Base-by-base conservation (phyloP, 2,797 vertebrate genomes). In the Schizothorax lantsangensis region DNA sequence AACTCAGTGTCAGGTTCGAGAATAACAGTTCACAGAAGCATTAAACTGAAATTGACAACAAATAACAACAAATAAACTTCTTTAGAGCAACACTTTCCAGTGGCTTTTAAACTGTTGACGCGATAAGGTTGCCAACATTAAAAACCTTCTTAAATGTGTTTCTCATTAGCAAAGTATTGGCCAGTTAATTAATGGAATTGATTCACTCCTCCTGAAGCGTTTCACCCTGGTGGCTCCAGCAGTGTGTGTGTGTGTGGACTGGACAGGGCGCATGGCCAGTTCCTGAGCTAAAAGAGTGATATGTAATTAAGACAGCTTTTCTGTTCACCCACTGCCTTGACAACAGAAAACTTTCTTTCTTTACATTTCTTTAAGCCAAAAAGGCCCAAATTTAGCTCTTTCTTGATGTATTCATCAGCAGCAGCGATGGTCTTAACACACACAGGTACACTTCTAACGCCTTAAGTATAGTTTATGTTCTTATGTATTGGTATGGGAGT, bases 161-260 rank as follows among this genome's bases (percentile, higher is more conserved):
- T 52, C 80, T 81, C 64, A 81, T 81, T 81, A 81, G 80, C 59
- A 52, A 47, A 36, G 52, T 15, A 81, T 33, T 12, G 0, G 64
- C 45, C 80, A 10, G 30, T 69, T 69, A 81, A 81, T 81, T 81
- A 52, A 81, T 36, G 2, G 45, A 69, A 81, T 81, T 81, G 80
- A 81, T 81, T 69, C 14, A 81, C 36, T 52, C 43, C 30, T 81
- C 64, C 47, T 69, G 45, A 81, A 69, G 68, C 49, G 64, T 81
- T 81, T 81, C 62, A 33, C 43, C 57, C 79, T 80, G 40, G 57
- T 80, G 79, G 40, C 79, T 80, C 15, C 82, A 75, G 49, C 43
- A 30, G 30, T 15, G 47, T 74, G 43, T 73, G 23, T 23, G 33
- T 59, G 54, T 62, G 38, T 40, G 38, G 23, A 64, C 23, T 80